phyloP scores from a whole-genome alignment of 2,888 invertebrate species.

The Synanthedon formicaeformis region DNA sequence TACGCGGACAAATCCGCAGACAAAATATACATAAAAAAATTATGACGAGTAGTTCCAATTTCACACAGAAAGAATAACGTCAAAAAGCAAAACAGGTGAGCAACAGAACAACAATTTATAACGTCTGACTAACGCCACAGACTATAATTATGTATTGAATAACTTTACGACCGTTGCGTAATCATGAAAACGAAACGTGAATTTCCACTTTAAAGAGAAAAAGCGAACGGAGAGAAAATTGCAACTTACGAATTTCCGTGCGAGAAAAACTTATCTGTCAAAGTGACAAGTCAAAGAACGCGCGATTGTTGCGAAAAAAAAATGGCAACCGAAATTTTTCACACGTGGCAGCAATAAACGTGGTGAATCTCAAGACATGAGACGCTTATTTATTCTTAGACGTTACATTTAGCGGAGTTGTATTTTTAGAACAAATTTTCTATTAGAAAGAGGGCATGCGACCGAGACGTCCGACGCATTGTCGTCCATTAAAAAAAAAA shows the following conservation, averaged over 20 bases:
- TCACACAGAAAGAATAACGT: too few relatives aligned
- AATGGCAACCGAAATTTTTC: conserved; percentile 18
- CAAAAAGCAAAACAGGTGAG: too few relatives aligned
- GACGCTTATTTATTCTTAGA: conserved; percentile 46
- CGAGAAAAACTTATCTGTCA: background rate
- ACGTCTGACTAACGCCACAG: too few relatives aligned
- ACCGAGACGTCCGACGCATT: conserved; percentile 9
- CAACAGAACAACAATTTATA: too few relatives aligned
- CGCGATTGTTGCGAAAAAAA: conserved; percentile 18
- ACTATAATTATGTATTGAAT: too few relatives aligned
- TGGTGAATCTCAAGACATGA: conserved; percentile 18
- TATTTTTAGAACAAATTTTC: conserved; percentile 32
- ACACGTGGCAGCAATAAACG: conserved; percentile 29
- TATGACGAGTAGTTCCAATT: too few relatives aligned
- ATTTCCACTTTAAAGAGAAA: too few relatives aligned
- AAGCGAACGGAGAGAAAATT: background rate
- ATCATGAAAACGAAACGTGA: too few relatives aligned
- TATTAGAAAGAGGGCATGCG: conserved; percentile 27
- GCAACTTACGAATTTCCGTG: background rate
- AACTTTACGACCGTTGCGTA: too few relatives aligned
- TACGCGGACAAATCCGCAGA: too few relatives aligned
- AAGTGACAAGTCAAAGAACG: conserved; percentile 8
- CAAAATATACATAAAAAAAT: too few relatives aligned
- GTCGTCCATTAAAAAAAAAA: conserved; percentile 1
- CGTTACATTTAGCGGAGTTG: conserved; percentile 38